These are phyloP conservation scores for Pseudachorutes palmiensis DNA, from an alignment of 1,140 invertebrate genomes.

Conservation along the genomic window DNA sequence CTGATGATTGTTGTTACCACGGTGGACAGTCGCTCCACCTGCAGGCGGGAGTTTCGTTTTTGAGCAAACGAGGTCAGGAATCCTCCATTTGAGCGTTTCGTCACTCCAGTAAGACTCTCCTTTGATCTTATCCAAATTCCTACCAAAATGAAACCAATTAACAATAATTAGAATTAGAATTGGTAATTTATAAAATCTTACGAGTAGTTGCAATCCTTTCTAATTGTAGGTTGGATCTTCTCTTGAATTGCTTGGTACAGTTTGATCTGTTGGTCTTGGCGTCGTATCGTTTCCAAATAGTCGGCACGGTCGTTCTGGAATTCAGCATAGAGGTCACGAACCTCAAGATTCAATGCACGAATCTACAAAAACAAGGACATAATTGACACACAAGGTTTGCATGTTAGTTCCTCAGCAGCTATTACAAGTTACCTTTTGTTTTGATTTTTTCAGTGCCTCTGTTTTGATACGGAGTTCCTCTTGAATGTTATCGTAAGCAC, in stretches of 20 bases:
- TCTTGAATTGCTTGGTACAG: constrained; percentile 61
- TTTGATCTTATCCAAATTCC: constrained; percentile 59
- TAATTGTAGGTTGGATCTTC: constrained; percentile 60
- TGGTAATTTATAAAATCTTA: constrained; percentile 36
- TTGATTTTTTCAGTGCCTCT: constrained; percentile 58
- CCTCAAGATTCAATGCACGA: constrained; percentile 59
- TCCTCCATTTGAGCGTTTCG: constrained; percentile 60
- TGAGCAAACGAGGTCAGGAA: constrained; percentile 58
- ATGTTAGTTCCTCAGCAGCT: too few relatives aligned
- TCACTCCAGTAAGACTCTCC: constrained; percentile 67
- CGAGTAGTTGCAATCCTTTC: constrained; percentile 67
- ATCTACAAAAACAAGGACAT: constrained; percentile 45
- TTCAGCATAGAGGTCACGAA: constrained; percentile 69
- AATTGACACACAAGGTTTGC: too few relatives aligned
- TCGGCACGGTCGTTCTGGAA: constrained; percentile 75
- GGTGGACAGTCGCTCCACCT: constrained; percentile 41
- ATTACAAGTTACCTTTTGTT: constrained; percentile 57
- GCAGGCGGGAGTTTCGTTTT: constrained; percentile 60
- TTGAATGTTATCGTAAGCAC: constrained; percentile 65
- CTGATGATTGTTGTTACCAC: constrained; percentile 6
- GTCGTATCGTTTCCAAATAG: constrained; percentile 73
- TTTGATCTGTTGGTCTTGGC: constrained; percentile 63
- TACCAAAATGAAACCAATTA: constrained; percentile 38
- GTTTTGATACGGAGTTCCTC: constrained; percentile 66
- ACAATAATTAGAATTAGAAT: neutral